A percentile compares a stretch with the other conserved stretches of the same genome.
phyloP scores from a whole-genome alignment of 2,888 invertebrate species.

The Caenorhabditis sp. region DNA sequence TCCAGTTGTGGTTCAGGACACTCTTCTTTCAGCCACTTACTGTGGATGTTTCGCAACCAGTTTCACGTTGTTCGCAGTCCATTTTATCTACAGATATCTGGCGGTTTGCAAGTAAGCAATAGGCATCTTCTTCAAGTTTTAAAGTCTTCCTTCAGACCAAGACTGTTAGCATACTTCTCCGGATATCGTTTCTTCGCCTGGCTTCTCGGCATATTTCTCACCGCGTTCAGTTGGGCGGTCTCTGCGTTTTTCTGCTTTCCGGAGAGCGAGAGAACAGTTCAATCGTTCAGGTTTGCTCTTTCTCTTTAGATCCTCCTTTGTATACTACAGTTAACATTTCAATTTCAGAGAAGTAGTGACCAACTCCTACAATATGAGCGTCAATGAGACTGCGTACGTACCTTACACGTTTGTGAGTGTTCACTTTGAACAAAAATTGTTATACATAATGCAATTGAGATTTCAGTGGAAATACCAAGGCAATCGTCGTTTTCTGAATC shows the following conservation, averaged over 20 bases:
- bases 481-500: background rate
- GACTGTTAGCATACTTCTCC: background rate
- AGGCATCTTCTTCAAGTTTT: too few relatives aligned
- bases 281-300: background rate
- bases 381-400: background rate
- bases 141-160: constrained; percentile 9
- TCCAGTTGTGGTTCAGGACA: too few relatives aligned
- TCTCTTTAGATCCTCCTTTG: too few relatives aligned
- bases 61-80: constrained; percentile 43
- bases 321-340: too few relatives aligned
- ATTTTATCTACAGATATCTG: constrained; percentile 47
- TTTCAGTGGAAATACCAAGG: background rate
- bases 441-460: too few relatives aligned
- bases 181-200: constrained; percentile 11
- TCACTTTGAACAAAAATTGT: too few relatives aligned
- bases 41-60: constrained; percentile 48
- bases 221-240: background rate
- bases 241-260: constrained; percentile 7
- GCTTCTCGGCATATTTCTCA: background rate
- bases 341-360: background rate
- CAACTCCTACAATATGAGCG: background rate
- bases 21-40: constrained; percentile 24
- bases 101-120: constrained; percentile 37
- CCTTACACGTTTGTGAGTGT: background rate
- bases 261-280: background rate